Conservation (phyloP, 2,797 vertebrate species). For the Eulemur coronatus region DNA sequence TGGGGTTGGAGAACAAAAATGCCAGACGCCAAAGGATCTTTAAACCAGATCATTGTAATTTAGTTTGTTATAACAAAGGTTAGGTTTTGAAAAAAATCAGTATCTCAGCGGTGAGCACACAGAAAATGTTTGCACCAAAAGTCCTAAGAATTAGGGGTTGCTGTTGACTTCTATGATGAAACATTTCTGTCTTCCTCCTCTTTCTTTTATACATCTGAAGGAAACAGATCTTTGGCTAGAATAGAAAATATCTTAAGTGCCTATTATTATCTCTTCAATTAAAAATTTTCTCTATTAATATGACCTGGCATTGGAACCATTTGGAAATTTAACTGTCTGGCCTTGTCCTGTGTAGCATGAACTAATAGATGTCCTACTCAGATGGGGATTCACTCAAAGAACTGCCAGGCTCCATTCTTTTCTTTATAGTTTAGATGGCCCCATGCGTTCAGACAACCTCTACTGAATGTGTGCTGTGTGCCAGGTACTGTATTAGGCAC, state of each 20-base stretch:
- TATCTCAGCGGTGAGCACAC: neutral
- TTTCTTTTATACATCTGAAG: neutral
- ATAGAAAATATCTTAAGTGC: neutral
- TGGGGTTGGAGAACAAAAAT: neutral
- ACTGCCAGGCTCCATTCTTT: neutral
- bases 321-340: neutral
- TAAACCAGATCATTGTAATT: too few species aligned
- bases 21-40: neutral
- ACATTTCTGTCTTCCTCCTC: neutral
- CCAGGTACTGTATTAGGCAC: neutral
- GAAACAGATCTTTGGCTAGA: neutral
- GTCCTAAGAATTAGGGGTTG: neutral
- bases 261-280: neutral
- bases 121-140: neutral
- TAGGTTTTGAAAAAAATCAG: neutral
- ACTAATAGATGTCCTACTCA: neutral
- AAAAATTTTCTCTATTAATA: neutral
- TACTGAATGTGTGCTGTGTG: fast-evolving
- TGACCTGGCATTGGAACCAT: neutral
- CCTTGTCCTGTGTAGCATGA: neutral
- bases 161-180: neutral
- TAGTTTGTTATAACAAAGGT: too few species aligned
- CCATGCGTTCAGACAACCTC: neutral
- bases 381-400: neutral
- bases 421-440: neutral